phyloP scores from a whole-genome alignment of 2,113 vertebrate species.

The Loxodonta africana region DNA sequence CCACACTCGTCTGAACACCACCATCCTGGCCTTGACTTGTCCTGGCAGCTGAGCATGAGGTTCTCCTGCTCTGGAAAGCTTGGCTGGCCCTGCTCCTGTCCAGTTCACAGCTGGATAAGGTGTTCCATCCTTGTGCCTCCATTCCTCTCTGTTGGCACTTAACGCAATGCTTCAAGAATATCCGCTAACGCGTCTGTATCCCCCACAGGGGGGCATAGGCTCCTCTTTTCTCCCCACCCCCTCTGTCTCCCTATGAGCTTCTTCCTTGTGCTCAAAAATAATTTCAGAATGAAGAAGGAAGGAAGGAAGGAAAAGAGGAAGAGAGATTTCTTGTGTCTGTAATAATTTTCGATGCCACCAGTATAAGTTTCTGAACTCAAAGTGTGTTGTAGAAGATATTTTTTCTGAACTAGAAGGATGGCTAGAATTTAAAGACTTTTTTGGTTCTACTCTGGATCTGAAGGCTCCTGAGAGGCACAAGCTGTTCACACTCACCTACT shows the following conservation, averaged over 20 bases:
- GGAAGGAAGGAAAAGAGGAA: not conserved
- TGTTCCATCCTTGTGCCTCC: not conserved
- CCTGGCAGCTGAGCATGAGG: not conserved
- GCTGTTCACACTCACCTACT: no score
- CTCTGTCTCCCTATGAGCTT: not conserved
- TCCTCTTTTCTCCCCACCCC: not conserved
- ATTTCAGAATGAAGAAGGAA: not conserved
- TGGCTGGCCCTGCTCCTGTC: not conserved
- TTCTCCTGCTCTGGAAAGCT: not conserved
- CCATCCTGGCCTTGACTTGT: not conserved
- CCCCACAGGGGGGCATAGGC: no score
- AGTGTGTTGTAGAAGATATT: not conserved
- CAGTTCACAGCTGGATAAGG: not conserved
- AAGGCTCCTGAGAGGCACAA: no score
- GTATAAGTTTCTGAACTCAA: not conserved
- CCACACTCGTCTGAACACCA: not conserved
- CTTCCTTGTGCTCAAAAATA: not conserved
- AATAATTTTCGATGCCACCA: not conserved
- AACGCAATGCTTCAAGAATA: not conserved
- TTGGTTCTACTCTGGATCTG: not conserved
- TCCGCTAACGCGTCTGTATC: not conserved
- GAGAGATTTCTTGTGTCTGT: not conserved
- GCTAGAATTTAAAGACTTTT: not conserved
- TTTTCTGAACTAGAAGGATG: not conserved
- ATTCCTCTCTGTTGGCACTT: not conserved